These are phyloP conservation scores for Lypha dubia DNA, from an alignment of 2,888 invertebrate genomes.

Conservation along the genomic window DNA sequence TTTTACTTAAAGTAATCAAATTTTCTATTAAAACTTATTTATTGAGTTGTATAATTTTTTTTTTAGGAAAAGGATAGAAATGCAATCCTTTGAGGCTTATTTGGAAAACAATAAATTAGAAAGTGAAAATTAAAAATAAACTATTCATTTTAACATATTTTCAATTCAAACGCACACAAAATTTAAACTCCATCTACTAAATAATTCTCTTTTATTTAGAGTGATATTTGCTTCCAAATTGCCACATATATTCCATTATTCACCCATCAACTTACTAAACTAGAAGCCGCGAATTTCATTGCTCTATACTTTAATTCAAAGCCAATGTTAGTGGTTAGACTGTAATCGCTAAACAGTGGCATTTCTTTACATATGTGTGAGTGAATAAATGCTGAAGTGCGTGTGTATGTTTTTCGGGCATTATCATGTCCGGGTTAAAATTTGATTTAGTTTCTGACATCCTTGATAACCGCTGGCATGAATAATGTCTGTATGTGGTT, in stretches of 20 bases:
- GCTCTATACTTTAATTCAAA: slow-evolving; percentile 36
- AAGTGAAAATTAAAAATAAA: too few species aligned
- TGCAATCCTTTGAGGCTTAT: not conserved
- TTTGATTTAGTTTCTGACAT: slow-evolving; percentile 66
- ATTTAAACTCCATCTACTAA: slow-evolving; percentile 17
- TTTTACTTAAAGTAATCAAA: slow-evolving; percentile 50
- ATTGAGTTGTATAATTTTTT: slow-evolving; percentile 31
- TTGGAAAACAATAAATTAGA: too few species aligned
- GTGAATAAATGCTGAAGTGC: not conserved
- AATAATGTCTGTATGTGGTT: slow-evolving; percentile 57
- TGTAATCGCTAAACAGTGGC: slow-evolving; percentile 52
- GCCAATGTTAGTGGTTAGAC: slow-evolving; percentile 33
- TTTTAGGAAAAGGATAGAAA: not conserved
- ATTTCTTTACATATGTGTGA: slow-evolving; percentile 1
- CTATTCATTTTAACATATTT: not conserved
- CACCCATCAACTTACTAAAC: not conserved
- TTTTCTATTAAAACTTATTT: slow-evolving; percentile 54
- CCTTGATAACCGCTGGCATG: slow-evolving; percentile 55
- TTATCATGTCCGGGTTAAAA: slow-evolving; percentile 59
- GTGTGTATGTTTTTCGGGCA: not conserved
- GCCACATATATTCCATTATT: not conserved
- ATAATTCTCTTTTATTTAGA: slow-evolving; percentile 27
- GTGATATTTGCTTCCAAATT: not conserved
- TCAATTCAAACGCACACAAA: slow-evolving; percentile 5
- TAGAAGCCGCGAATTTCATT: slow-evolving; percentile 17